Conservation (phyloP, 2,797 vertebrate species). For the Falco rusticolus region DNA sequence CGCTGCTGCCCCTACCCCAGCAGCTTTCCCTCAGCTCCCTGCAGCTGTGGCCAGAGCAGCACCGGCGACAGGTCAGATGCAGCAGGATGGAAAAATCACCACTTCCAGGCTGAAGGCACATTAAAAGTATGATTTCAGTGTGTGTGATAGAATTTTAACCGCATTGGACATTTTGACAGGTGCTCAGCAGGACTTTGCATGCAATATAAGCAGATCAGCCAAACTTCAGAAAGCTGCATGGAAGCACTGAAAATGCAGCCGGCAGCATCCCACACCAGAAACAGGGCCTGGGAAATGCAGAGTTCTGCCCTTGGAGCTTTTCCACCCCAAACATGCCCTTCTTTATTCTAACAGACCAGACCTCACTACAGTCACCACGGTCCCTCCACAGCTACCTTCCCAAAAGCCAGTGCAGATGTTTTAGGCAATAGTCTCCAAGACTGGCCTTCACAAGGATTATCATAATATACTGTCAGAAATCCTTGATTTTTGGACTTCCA, state of each 20-base stretch:
- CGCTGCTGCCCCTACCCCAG: neutral
- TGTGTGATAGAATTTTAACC: neutral
- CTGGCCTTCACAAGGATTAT: accelerated
- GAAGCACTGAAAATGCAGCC: neutral
- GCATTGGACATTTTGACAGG: neutral
- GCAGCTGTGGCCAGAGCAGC: accelerated
- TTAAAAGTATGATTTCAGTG: neutral
- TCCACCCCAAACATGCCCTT: neutral
- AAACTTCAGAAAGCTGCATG: neutral
- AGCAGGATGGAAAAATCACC: neutral
- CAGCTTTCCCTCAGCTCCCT: neutral
- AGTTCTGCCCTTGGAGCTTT: neutral
- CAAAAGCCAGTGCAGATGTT: accelerated
- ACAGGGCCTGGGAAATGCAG: neutral
- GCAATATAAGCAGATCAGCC: neutral
- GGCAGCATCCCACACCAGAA: neutral
- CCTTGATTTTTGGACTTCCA: neutral
- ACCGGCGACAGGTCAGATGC: neutral
- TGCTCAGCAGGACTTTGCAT: neutral
- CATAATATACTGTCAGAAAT: accelerated
- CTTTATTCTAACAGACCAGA: neutral
- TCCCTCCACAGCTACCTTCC: neutral
- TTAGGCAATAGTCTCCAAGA: neutral
- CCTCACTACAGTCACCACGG: accelerated
- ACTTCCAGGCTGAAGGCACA: neutral